Evolutionary conservation across 2,113 vertebrate species (phyloP).

Genomic region (Sinocyclocheilus grahami): DNA sequence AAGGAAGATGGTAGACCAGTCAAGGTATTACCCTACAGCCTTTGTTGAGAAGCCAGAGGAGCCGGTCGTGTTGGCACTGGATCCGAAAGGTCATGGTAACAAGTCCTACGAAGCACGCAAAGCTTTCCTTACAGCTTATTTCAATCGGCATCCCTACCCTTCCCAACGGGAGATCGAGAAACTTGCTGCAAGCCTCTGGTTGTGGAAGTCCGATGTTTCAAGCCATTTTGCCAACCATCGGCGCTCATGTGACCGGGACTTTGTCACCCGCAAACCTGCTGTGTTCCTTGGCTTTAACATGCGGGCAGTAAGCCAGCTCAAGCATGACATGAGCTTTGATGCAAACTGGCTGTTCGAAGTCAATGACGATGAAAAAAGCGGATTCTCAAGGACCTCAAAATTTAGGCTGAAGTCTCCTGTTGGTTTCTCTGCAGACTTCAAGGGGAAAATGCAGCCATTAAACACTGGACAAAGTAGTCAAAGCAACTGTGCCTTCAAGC

Average conservation of each 20-base stretch:
- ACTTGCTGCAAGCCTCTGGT: slow-evolving; percentile 89
- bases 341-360: slow-evolving; percentile 81
- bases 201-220: slow-evolving; percentile 95
- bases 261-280: slow-evolving; percentile 79
- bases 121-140: slow-evolving; percentile 93
- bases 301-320: slow-evolving; percentile 86
- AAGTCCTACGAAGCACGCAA: slow-evolving; percentile 94
- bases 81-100: slow-evolving; percentile 90
- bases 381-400: slow-evolving; percentile 74
- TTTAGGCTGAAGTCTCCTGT: slow-evolving; percentile 47
- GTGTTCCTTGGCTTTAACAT: slow-evolving; percentile 94
- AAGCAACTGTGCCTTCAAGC: slow-evolving; percentile 58
- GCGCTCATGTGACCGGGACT: slow-evolving; percentile 83
- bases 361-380: slow-evolving; percentile 72
- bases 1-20: slow-evolving; percentile 76
- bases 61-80: slow-evolving; percentile 83
- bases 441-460: slow-evolving; percentile 26
- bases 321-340: slow-evolving; percentile 89
- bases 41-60: slow-evolving; percentile 81
- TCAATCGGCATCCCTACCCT: slow-evolving; percentile 91
- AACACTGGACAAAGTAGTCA: slow-evolving; percentile 50
- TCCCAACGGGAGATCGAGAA: slow-evolving; percentile 88
- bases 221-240: slow-evolving; percentile 89
- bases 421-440: slow-evolving; percentile 36
- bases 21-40: slow-evolving; percentile 74